Percentiles rank a stretch among this genome's conserved stretches.
These are phyloP conservation scores for Smutsia temminckii DNA, from an alignment of 2,797 vertebrate species.

Conservation along the genomic window DNA sequence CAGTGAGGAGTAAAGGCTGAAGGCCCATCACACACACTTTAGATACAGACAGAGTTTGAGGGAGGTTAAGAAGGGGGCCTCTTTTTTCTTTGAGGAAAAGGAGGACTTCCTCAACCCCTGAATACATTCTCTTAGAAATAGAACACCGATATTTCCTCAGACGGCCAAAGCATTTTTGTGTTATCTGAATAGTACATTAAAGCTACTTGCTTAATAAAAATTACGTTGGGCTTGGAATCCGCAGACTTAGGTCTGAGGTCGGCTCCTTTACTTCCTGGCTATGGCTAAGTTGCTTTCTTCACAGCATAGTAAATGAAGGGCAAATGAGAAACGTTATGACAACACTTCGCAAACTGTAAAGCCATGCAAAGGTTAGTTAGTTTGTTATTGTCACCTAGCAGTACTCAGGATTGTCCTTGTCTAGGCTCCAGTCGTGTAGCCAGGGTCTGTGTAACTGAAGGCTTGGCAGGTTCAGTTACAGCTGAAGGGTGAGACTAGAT, in stretches of 20 bases:
- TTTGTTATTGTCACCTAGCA: slow-evolving; percentile 51
- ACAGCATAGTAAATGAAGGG: neutral
- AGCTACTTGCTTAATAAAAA: slow-evolving; percentile 22
- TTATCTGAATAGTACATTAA: neutral
- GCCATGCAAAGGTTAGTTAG: slow-evolving; percentile 31
- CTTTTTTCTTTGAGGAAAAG: neutral
- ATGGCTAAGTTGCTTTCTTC: neutral
- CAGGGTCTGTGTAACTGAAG: neutral
- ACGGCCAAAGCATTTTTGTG: neutral
- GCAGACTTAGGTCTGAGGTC: neutral
- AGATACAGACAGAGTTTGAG: neutral
- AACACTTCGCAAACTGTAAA: neutral
- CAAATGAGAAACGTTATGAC: slow-evolving; percentile 26
- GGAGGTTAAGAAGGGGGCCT: neutral
- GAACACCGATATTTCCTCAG: neutral
- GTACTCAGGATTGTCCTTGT: neutral
- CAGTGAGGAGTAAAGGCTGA: neutral
- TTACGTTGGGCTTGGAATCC: neutral
- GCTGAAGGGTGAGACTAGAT: neutral
- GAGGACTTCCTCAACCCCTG: neutral
- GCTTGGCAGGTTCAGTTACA: neutral
- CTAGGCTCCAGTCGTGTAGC: slow-evolving; percentile 6
- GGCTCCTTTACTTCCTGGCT: neutral
- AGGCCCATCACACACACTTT: neutral
- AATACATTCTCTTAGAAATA: neutral